A percentile compares a stretch with the other conserved stretches of the same genome.
phyloP scores from a whole-genome alignment of 2,113 vertebrate genomes.

The Periophthalmodon schlosseri region DNA sequence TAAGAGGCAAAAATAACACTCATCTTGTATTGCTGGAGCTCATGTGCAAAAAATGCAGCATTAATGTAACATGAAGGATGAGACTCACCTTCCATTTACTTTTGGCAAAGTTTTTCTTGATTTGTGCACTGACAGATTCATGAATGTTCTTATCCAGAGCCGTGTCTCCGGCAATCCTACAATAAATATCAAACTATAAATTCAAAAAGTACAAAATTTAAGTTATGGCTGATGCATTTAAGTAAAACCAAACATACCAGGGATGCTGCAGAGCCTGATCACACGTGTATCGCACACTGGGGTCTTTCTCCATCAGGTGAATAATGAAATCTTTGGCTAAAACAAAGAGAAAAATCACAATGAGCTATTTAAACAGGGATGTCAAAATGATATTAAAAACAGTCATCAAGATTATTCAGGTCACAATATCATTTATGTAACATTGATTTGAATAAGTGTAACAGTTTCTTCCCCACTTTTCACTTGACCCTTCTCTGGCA shows the following conservation, averaged over 20 bases:
- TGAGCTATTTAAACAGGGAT: background rate
- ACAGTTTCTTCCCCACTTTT: too few species aligned
- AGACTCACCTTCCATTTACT: conserved; percentile 95
- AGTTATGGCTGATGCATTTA: background rate
- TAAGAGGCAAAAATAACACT: background rate
- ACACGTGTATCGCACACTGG: conserved; percentile 87
- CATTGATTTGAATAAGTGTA: too few species aligned
- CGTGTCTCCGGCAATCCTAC: conserved; percentile 94
- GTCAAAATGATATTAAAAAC: too few species aligned
- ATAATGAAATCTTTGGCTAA: conserved; percentile 96
- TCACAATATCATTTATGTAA: too few species aligned
- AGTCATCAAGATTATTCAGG: too few species aligned
- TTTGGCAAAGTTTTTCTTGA: conserved; percentile 98
- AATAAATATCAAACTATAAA: background rate
- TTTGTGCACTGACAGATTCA: conserved; percentile 97
- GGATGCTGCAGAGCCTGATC: conserved; percentile 96
- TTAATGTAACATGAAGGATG: background rate
- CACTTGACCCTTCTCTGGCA: too few species aligned
- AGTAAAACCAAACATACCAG: conserved; percentile 78
- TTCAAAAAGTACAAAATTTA: background rate
- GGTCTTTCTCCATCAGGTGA: conserved; percentile 95
- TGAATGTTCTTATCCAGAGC: conserved; percentile 98
- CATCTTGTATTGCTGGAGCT: background rate
- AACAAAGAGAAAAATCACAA: background rate
- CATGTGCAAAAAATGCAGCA: background rate